Evolutionary conservation across 2,888 invertebrate species (phyloP), one percentile per base, ranked within the genome.

Genomic region (Papilio protenor): DNA sequence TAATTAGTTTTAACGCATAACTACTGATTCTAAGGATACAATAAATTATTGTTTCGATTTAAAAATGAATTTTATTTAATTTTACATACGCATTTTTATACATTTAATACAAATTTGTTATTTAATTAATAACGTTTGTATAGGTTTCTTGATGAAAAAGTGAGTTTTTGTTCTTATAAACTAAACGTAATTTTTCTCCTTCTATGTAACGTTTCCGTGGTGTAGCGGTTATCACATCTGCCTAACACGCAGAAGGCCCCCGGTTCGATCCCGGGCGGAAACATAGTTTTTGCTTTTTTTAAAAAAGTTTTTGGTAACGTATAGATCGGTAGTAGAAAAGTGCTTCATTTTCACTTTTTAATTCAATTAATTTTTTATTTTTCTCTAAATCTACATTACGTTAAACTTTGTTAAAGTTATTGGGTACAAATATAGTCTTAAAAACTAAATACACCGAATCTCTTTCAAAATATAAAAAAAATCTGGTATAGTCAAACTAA

Each of bases 201-300:
- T 0, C 0, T 0, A 0, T 14, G 18, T 12, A 75, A 81, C 81
- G 88, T 87, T 87, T 88, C 87, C 86, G 88, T 87, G 87, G 87
- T 97, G 97, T 97, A 97, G 97, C 96, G 97, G 97, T 97, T 97
- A 97, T 97, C 97, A 97, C 97, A 97, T 97, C 97, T 97, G 97
- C 97, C 97, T 97, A 97, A 97, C 97, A 97, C 97, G 97, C 97
- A 97, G 97, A 97, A 97, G 97, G 97, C 96, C 97, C 97, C 97
- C 97, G 97, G 97, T 97, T 97, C 97, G 97, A 97, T 96, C 97
- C 97, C 97, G 97, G 97, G 97, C 97, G 96, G 96, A 97, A 97
- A 96, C 97, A 96, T 87, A 87, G 80, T 75, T 86, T 91, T 93
- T 91, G 75, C 49, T 21, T 61, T 61, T 61, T 57, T 18, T 14